Percentiles rank a stretch among this genome's conserved stretches.
Conservation (phyloP, 2,113 vertebrate genomes). For the Falco punctatus region DNA sequence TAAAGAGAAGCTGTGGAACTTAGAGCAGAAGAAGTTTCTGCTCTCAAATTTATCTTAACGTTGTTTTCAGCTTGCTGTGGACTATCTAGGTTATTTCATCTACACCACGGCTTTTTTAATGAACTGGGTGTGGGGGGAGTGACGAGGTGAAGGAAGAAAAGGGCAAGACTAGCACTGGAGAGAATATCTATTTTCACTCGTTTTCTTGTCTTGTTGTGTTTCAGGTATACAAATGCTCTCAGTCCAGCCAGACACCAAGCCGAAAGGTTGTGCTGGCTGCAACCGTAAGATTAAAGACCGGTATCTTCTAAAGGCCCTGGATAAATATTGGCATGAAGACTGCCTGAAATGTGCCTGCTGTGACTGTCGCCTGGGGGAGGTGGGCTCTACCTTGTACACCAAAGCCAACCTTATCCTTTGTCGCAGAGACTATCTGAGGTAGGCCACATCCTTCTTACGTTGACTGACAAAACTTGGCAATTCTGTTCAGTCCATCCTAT, state of each 20-base stretch:
- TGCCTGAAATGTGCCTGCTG: slow-evolving; percentile 98
- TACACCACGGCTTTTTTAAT: not conserved
- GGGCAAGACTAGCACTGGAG: not conserved
- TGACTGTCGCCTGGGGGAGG: slow-evolving; percentile 95
- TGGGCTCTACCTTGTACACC: slow-evolving; percentile 98
- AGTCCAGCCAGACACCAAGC: slow-evolving; percentile 99
- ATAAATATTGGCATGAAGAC: slow-evolving; percentile 99
- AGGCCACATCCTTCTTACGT: slow-evolving; percentile 32
- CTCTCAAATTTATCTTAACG: not conserved
- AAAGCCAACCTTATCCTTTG: slow-evolving; percentile 99
- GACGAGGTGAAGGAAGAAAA: not conserved
- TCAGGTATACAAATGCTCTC: slow-evolving; percentile 99
- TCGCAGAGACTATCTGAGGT: slow-evolving; percentile 97
- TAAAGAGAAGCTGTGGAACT: not conserved
- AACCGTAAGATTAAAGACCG: slow-evolving; percentile 99
- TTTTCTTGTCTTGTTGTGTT: not conserved
- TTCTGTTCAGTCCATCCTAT: not conserved
- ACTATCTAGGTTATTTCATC: not conserved
- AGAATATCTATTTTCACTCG: not conserved
- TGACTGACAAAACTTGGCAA: not conserved
- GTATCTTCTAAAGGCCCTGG: slow-evolving; percentile 95
- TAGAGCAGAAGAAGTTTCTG: not conserved
- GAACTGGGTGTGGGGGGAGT: not conserved
- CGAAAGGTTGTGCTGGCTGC: slow-evolving; percentile 99
- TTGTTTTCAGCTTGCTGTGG: slow-evolving; percentile 6